Conservation (phyloP, 2,888 invertebrate genomes). For the Acronicta leporina region DNA sequence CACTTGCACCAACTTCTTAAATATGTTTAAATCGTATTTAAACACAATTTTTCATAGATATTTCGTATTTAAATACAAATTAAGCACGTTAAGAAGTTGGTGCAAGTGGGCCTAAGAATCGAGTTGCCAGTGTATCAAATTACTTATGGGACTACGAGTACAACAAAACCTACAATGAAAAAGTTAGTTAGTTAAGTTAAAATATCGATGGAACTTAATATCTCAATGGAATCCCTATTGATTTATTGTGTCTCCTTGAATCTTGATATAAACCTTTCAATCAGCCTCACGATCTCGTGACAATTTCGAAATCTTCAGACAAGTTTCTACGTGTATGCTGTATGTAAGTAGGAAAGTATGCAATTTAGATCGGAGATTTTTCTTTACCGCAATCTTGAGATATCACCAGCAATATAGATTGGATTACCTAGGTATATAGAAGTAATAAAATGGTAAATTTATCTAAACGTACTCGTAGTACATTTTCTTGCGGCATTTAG, state of each 20-base stretch:
- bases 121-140: no score
- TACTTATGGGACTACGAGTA: no score
- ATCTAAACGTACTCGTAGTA: no score
- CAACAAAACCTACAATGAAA: no score
- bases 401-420: conserved; percentile 3
- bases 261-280: conserved; percentile 26
- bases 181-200: neutral
- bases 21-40: no score
- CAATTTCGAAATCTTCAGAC: conserved; percentile 39
- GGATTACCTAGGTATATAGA: conserved; percentile 10
- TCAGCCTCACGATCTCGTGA: conserved; percentile 44
- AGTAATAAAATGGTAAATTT: conserved; percentile 5
- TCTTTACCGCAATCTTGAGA: conserved; percentile 15
- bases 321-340: conserved; percentile 34
- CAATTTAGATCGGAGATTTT: conserved; percentile 38
- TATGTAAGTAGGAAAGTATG: conserved; percentile 33
- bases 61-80: no score
- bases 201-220: neutral
- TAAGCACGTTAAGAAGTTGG: no score
- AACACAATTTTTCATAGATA: no score
- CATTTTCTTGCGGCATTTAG: no score
- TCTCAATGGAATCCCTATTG: conserved; percentile 12
- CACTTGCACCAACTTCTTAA: no score
- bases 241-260: conserved; percentile 18
- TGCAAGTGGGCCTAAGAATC: no score